Base-by-base conservation (phyloP, 92 coral and sea anemone species). In the Palythoa grandiflora region DNA sequence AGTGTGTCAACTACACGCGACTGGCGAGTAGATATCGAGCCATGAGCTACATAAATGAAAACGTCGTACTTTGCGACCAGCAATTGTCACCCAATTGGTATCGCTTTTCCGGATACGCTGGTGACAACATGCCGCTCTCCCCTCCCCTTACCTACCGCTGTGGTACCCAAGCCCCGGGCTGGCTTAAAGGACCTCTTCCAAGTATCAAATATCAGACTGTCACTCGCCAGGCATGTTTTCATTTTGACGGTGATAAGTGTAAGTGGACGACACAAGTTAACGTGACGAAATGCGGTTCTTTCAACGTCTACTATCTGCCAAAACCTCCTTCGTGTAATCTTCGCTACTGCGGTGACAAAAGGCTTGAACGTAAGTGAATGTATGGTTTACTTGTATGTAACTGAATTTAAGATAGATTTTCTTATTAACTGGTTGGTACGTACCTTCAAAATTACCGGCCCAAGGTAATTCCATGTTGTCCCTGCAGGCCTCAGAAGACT, bases 271-370 rank as follows among this genome's bases (percentile, higher is more conserved):
- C 80, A n/a, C 9, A 20, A 6, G 65, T 76, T 0, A 76, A 76
- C 65, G 38, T 76, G 48, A 76, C 80, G 8, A 76, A 76, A 38
- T 76, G 80, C 63, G 63, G 38, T 28, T 76, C 63, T 52, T 76
- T 48, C 38, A 76, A 76, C n/a, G 80, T 76, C 39, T 76, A 76
- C 39, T 51, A 76, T 39, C 63, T 76, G 28, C 40, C 80, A 37
- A 76, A 76, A 10, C 9, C 80, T n/a, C 80, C 80, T n/a, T 3
- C 63, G 10, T 76, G 80, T 59, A n/a, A 20, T 1, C 80, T 76
- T 14, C 65, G 80, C 40, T 76, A 76, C 63, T 76, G 80, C 39
- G 80, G 80, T 14, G 40, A 76, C 63, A 50, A 52, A 76, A 5
- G 6, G 9, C 65, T 28, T 51, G 38, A 50, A 50, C 80, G 80